Conservation (phyloP, 2,888 invertebrate genomes). For the Neoascia interrupta region DNA sequence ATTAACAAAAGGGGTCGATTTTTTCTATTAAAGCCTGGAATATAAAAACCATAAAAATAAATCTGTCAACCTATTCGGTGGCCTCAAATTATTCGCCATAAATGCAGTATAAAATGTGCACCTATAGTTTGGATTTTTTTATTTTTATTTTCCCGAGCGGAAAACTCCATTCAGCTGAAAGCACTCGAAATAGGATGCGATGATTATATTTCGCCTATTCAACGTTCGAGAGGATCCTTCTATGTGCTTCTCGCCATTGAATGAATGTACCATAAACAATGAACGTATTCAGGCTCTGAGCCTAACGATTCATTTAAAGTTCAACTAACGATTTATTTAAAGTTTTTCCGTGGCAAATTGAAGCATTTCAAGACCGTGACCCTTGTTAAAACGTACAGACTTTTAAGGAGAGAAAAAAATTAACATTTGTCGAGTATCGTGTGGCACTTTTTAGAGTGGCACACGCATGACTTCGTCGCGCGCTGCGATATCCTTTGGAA, state of each 20-base stretch:
- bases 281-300: conserved; percentile 31
- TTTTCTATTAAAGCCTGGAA: no score
- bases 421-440: no score
- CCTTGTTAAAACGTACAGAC: no score
- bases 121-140: no score
- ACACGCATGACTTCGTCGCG: conserved; percentile 61
- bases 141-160: conserved; percentile 43
- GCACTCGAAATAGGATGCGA: conserved; percentile 44
- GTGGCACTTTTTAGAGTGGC: conserved; percentile 55
- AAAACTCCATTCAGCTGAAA: conserved; percentile 58
- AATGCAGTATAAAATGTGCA: no score
- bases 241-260: conserved; percentile 20
- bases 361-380: no score
- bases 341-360: no score
- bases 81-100: no score
- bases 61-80: no score
- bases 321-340: no score
- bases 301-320: conserved; percentile 51
- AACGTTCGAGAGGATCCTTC: conserved; percentile 45
- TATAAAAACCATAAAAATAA: no score
- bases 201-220: conserved; percentile 58
- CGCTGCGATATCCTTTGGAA: conserved; percentile 47
- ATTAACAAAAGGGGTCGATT: no score
- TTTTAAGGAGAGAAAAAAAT: conserved; percentile 8
- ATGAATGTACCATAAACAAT: conserved; percentile 41